Percentiles rank a stretch among this genome's conserved stretches.
phyloP scores from a whole-genome alignment of 2,888 invertebrate species.

The Diaprepes abbreviatus region DNA sequence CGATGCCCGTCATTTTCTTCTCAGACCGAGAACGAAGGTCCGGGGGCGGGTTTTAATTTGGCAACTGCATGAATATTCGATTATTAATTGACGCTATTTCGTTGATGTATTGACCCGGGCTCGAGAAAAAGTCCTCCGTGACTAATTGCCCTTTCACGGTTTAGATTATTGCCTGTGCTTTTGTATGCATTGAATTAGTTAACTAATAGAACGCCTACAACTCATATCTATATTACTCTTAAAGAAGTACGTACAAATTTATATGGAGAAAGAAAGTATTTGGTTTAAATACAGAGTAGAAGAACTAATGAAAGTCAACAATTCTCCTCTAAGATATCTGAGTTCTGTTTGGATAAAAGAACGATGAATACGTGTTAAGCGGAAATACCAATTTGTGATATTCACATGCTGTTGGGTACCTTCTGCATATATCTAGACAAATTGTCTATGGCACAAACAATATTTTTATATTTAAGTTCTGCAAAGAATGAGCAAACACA shows the following conservation, averaged over 20 bases:
- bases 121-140: conserved; percentile 43
- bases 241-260: not conserved
- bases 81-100: conserved; percentile 63
- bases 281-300: too few species aligned
- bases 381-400: too few species aligned
- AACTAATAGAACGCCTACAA: conserved; percentile 6
- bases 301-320: too few species aligned
- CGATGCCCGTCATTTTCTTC: conserved; percentile 49
- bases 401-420: too few species aligned
- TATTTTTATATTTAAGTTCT: too few species aligned
- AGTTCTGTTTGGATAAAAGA: too few species aligned
- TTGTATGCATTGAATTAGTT: conserved; percentile 24
- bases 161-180: conserved; percentile 41
- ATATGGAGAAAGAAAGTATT: not conserved
- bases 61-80: conserved; percentile 64
- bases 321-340: too few species aligned
- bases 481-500: too few species aligned
- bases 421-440: too few species aligned
- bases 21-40: conserved; percentile 40
- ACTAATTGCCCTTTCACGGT: conserved; percentile 48
- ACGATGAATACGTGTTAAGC: too few species aligned
- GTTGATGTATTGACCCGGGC: conserved; percentile 56
- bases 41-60: conserved; percentile 65
- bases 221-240: not conserved
- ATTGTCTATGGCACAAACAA: too few species aligned